These are phyloP conservation scores for Halcyon badia DNA, from an alignment of 2,797 vertebrate species.

Conservation along the genomic window DNA sequence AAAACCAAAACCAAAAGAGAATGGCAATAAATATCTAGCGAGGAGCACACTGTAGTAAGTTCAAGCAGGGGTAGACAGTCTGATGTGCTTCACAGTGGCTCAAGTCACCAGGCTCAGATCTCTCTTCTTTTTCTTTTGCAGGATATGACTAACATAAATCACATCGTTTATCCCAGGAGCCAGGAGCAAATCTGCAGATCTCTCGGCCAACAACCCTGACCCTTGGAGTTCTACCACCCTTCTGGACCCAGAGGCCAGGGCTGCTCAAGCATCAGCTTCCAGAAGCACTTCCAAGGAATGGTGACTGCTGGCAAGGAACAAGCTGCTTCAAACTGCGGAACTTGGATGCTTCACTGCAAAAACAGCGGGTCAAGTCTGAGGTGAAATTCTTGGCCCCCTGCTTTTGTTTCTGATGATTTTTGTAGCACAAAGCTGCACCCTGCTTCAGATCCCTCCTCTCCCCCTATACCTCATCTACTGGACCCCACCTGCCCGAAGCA, in stretches of 20 bases:
- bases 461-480: accelerated
- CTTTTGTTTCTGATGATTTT: neutral
- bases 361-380: neutral
- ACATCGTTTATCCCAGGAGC: neutral
- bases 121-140: neutral
- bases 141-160: neutral
- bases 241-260: neutral
- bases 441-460: neutral
- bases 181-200: neutral
- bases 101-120: neutral
- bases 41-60: neutral
- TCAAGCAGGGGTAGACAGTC: neutral
- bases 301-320: neutral
- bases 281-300: neutral
- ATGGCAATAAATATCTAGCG: neutral
- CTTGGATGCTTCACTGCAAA: neutral
- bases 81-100: neutral
- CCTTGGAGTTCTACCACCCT: neutral
- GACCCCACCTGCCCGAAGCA: neutral
- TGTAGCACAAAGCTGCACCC: neutral
- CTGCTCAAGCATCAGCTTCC: neutral
- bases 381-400: slow-evolving; percentile 27
- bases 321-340: neutral
- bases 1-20: accelerated
- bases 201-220: neutral